Base-by-base conservation (phyloP, 2,797 vertebrate species). In the Tauraco hartlaubi region DNA sequence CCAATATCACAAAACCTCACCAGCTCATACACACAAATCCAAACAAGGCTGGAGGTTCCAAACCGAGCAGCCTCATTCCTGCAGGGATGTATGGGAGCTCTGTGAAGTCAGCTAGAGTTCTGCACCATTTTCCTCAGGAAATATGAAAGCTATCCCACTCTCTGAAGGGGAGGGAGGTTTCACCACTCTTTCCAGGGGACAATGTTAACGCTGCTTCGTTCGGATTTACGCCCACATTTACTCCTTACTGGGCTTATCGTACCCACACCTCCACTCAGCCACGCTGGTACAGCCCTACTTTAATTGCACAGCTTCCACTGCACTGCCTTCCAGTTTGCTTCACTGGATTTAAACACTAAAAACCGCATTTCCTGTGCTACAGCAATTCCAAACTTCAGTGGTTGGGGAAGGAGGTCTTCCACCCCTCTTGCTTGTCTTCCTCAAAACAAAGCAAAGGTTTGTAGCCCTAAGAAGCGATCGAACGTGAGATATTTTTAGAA, bases 71-170 rank as follows among this genome's bases (percentile, higher is more conserved):
- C 75, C 18, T 62, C 15, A 14, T 23, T 37, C 62, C 72, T 16
- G 0, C 3, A 9, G 35, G 55, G 51, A 28, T 9, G 28, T 15
- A 0, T 0, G 1, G 5, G 51, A 69, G 69, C 64, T 64, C 76
- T 56, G 44, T 6, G 44, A 21, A 52, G 78, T 20, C 75, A 76
- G 9, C 62, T 23, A 3, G 16, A 59, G 43, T 14, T n/a, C 22
- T 35, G 18, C 35, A 52, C 13, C 31, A 1, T 41, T 77, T 64
- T 69, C 29, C 80, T 63, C 41, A 18, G 56, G 18, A 11, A 12
- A 11, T 3, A 25, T 1, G 11, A 62, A n/a, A 8, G 8, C 75
- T 66, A 5, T 3, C 20, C 2, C 22, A 1, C 39, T n/a, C 41
- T 13, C 31, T 2, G 68, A 21, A 5, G 18, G 29, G 29, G 6